phyloP scores from a whole-genome alignment of 2,113 vertebrate species.

The Paradisaea rubra region DNA sequence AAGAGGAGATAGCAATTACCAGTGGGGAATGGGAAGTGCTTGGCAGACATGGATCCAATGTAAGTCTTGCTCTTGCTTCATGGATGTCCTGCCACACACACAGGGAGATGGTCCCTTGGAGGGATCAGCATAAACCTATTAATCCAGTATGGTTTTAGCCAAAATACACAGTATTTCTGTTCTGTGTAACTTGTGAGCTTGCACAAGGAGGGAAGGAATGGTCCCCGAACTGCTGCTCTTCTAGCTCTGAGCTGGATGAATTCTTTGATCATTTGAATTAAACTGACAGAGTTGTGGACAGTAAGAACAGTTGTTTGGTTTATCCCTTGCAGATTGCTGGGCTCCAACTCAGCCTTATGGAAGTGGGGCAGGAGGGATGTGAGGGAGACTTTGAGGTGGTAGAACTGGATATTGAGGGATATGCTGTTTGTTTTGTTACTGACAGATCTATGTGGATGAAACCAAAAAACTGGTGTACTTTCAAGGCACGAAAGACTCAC shows the following conservation, averaged over 20 bases:
- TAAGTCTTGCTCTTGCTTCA: constrained; percentile 45
- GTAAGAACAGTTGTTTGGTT: background rate
- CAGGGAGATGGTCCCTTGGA: background rate
- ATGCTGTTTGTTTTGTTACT: background rate
- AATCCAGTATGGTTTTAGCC: background rate
- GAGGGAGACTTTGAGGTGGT: background rate
- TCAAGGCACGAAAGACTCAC: constrained; percentile 79
- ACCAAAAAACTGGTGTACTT: constrained; percentile 77
- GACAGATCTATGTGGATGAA: constrained; percentile 79
- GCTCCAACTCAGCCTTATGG: background rate
- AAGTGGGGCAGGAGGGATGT: background rate
- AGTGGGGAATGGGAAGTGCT: constrained; percentile 83
- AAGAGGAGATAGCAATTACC: constrained; percentile 76
- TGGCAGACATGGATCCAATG: constrained; percentile 78
- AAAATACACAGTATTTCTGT: background rate
- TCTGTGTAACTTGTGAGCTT: background rate
- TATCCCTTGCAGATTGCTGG: background rate
- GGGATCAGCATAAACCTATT: background rate
- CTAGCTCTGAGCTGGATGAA: background rate
- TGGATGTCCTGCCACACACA: background rate
- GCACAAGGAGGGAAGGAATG: background rate
- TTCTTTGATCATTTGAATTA: background rate
- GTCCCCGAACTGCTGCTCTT: background rate
- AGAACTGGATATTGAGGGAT: background rate
- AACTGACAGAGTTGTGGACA: background rate